Conservation (phyloP, 2,113 vertebrate species). For the Cryptomyrus ogoouensis region DNA sequence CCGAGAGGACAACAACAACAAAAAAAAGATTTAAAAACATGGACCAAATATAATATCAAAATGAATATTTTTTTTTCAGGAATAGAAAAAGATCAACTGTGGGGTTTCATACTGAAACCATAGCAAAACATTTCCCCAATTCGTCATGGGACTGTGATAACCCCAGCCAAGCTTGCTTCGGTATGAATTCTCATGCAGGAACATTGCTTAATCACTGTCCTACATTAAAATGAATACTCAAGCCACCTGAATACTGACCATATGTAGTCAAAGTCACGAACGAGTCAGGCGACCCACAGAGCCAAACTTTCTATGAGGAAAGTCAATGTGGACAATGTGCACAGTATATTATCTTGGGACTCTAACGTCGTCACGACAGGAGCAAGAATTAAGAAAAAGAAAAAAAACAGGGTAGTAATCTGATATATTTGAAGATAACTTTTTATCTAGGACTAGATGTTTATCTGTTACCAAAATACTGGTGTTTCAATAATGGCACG, state of each 20-base stretch:
- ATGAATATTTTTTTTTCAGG: neutral
- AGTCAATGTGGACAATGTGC: neutral
- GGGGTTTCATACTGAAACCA: neutral
- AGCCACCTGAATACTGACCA: neutral
- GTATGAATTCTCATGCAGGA: neutral
- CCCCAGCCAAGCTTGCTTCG: neutral
- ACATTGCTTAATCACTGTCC: neutral
- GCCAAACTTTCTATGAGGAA: neutral
- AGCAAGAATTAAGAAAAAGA: neutral
- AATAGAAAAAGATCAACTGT: neutral
- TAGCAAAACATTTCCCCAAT: neutral
- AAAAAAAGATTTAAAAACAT: neutral
- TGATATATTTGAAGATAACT: neutral
- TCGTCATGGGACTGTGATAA: neutral
- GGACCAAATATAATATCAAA: neutral
- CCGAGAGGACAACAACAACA: neutral
- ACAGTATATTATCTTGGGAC: neutral
- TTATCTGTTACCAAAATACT: neutral
- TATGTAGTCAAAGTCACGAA: neutral
- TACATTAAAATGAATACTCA: neutral
- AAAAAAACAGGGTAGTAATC: neutral
- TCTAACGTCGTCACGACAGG: neutral
- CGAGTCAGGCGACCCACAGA: neutral
- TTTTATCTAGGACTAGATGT: neutral
- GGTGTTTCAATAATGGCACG: neutral